Evolutionary conservation across 2,113 vertebrate genomes (phyloP), one percentile per base, ranked within the genome.

Genomic region (Nansenia antarctica): DNA sequence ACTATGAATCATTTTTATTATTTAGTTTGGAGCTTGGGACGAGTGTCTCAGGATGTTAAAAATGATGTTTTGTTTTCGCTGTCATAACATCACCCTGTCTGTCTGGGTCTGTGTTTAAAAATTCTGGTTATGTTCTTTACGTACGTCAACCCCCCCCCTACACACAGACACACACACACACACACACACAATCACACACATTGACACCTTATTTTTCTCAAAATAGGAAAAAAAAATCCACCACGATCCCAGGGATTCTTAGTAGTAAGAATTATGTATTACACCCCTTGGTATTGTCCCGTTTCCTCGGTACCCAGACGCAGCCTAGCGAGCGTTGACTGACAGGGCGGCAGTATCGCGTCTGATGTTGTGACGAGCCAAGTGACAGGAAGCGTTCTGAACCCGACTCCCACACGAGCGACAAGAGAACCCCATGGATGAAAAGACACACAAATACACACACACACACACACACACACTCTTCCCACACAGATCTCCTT

Each of bases 381-480:
- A 80, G 76, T 80, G 83, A 88, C 55, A 34, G 80, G 63, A 80
- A 80, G 82, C 77, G 65, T 55, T 29, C 32, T 77, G 76, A 81
- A 79, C 84, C 73, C 60, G 31, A 58, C 63, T 81, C 72, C 78
- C 53, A 74, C 54, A 37, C 67, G 65, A 54, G 68, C n/a, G 0
- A 63, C 67, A 74, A 73, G 73, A 37, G 75, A 35, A 22, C 22
- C 22, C 73, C 69, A 60, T 24, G 55, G 66, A 69, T 67, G 70
- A 76, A 60, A 66, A 64, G 62, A 54, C 62, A 63, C 62, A 2
- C 62, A 3, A 20, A 67, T 52, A 73, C 20, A 14, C 55, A 64
- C 66, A 20, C 37, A 58, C 32, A 64, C 55, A 57, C 47, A n/a
- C 14, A 3, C 34, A 39, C 9, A 60, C 20, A 42, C 31, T 14